A percentile compares a stretch with the other conserved stretches of the same genome.
These are phyloP conservation scores for Ips nitidus DNA, from an alignment of 1,140 invertebrate genomes.

Conservation along the genomic window DNA sequence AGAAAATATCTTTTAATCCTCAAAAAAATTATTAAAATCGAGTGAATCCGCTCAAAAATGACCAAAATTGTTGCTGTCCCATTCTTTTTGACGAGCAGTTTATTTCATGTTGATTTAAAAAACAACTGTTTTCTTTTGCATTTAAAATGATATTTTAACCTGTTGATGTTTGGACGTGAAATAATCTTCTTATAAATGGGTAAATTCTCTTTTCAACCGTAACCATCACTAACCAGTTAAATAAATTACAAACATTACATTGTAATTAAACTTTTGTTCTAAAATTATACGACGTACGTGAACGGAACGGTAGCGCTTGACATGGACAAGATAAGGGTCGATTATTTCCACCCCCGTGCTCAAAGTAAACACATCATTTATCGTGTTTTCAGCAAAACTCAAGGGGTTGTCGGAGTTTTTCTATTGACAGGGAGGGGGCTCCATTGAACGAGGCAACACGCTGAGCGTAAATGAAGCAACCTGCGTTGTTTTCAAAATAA, in stretches of 20 bases:
- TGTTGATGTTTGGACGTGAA: no score
- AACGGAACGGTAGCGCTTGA: neutral
- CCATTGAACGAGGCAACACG: neutral
- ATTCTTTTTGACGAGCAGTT: no score
- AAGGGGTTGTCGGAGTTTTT: constrained; percentile 5
- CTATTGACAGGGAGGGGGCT: neutral
- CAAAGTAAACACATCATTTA: constrained; percentile 13
- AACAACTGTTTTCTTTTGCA: no score
- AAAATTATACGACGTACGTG: neutral
- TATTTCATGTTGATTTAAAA: no score
- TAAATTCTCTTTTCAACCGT: no score
- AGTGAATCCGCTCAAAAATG: no score
- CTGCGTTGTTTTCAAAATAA: neutral
- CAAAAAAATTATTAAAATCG: no score
- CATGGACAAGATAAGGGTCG: constrained; percentile 3
- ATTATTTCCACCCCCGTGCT: neutral
- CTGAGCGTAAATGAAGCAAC: neutral
- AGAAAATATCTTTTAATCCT: no score
- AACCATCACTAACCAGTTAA: neutral
- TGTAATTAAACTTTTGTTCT: constrained; percentile 4
- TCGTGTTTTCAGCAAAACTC: neutral
- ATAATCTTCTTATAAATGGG: no score
- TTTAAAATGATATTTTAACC: no score
- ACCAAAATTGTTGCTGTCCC: no score
- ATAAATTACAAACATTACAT: neutral